These are phyloP conservation scores for Hyperopisus bebe DNA, from an alignment of 2,113 vertebrate species.

Conservation along the genomic window DNA sequence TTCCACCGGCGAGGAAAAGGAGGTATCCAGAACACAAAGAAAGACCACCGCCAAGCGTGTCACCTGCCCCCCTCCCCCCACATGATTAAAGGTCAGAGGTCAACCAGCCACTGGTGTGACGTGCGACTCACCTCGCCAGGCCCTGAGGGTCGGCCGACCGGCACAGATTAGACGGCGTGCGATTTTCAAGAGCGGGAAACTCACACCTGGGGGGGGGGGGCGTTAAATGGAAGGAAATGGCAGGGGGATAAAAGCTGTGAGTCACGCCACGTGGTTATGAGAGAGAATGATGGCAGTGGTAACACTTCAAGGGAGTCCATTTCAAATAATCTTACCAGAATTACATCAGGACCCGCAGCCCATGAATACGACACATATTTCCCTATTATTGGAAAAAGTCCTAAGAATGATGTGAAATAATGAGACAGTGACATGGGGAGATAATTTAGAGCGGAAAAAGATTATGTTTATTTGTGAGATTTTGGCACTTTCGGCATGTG, in stretches of 20 bases:
- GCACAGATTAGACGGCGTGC: background rate
- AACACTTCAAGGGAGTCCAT: background rate
- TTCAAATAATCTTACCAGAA: slow-evolving; percentile 3
- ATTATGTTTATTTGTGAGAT: background rate
- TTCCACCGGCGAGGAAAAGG: slow-evolving; percentile 13
- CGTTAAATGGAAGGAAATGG: background rate
- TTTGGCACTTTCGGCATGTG: background rate
- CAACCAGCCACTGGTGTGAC: background rate
- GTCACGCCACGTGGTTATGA: slow-evolving; percentile 19
- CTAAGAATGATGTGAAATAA: background rate
- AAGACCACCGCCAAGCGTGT: background rate
- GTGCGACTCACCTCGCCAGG: background rate
- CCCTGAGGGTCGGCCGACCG: background rate
- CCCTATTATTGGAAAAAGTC: slow-evolving; percentile 6
- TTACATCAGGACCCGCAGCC: slow-evolving; percentile 8
- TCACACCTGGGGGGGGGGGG: background rate
- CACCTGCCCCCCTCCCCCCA: background rate
- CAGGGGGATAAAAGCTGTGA: slow-evolving; percentile 11
- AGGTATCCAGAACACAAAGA: slow-evolving; percentile 17
- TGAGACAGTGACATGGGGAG: background rate
- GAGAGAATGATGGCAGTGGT: slow-evolving; percentile 17
- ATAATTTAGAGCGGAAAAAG: background rate
- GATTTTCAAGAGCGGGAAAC: background rate
- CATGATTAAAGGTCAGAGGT: slow-evolving; percentile 10
- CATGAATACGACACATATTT: background rate